phyloP scores from a whole-genome alignment of 1,140 invertebrate genomes.

The Spodoptera frugiperda region DNA sequence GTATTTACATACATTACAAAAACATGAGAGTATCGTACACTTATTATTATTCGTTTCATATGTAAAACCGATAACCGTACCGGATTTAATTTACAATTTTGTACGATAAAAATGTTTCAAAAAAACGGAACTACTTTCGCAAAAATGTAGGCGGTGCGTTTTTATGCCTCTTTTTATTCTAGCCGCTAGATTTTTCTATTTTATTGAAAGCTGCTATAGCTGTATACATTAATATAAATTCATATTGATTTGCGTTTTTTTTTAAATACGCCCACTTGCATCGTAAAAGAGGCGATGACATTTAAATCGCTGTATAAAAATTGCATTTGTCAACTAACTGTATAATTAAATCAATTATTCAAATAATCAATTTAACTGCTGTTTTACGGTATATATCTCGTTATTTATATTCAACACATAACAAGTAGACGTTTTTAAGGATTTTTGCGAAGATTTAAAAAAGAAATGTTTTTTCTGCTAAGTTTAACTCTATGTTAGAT shows the following conservation, averaged over 20 bases:
- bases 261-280: background rate
- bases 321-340: background rate
- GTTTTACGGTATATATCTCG: background rate
- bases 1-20: background rate
- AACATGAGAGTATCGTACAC: background rate
- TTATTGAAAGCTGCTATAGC: background rate
- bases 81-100: slow-evolving; percentile 12
- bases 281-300: background rate
- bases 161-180: background rate
- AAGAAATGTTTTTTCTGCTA: too few species aligned
- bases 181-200: background rate
- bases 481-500: too few species aligned
- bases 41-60: slow-evolving; percentile 19
- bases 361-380: background rate
- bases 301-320: slow-evolving; percentile 4
- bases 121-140: slow-evolving; percentile 19
- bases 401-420: too few species aligned
- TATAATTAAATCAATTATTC: slow-evolving; percentile 7
- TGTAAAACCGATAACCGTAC: background rate
- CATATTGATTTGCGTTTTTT: background rate
- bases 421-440: too few species aligned
- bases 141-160: slow-evolving; percentile 11
- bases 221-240: background rate
- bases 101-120: background rate
- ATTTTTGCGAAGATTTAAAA: too few species aligned